A percentile compares a stretch with the other conserved stretches of the same genome.
These are phyloP conservation scores for Hemitrygon akajei DNA, from an alignment of 2,797 vertebrate genomes.

Conservation along the genomic window DNA sequence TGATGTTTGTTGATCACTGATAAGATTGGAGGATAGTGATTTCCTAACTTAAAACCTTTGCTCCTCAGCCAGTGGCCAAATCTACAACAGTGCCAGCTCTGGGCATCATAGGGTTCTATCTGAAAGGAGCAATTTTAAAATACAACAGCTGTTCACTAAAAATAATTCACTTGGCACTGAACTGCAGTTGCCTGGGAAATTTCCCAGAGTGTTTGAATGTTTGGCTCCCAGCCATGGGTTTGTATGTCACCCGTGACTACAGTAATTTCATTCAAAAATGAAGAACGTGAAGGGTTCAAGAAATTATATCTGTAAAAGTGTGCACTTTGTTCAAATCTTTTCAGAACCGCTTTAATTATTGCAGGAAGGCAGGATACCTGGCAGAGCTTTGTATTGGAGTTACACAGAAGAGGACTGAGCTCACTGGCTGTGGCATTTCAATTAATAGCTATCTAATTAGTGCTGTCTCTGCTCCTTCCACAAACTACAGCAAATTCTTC, in stretches of 20 bases:
- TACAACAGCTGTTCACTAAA: conserved; percentile 29
- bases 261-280: conserved; percentile 1
- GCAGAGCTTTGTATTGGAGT: not conserved
- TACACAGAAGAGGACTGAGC: not conserved
- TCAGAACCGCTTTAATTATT: not conserved
- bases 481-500: not conserved
- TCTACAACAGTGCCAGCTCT: not conserved
- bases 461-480: not conserved
- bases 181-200: conserved; percentile 28
- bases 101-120: not conserved
- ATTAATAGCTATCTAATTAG: not conserved
- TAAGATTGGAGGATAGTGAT: not conserved
- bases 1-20: not conserved
- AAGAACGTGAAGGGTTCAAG: not conserved
- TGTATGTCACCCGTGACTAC: conserved; percentile 3
- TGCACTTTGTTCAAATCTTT: not conserved
- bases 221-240: not conserved
- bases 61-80: too few relatives aligned
- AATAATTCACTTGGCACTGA: conserved; percentile 25
- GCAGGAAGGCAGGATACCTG: not conserved
- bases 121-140: not conserved
- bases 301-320: not conserved
- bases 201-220: conserved; percentile 13
- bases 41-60: not conserved
- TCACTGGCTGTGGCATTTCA: too few relatives aligned